phyloP scores from a whole-genome alignment of 2,113 vertebrate species.

The Calyptommatus sinebrachiatus region DNA sequence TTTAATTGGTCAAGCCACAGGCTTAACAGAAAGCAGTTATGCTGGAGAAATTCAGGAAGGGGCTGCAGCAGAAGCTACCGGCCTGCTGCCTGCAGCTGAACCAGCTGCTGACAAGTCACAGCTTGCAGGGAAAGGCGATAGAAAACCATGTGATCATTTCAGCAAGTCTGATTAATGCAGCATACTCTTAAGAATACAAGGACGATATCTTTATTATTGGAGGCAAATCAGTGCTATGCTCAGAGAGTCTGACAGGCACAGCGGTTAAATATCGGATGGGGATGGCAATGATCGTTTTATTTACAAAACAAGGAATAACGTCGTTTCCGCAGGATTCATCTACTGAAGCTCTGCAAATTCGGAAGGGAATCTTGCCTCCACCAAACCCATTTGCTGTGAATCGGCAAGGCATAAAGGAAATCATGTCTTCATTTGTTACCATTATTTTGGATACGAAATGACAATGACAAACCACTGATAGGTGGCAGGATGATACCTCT shows the following conservation, averaged over 20 bases:
- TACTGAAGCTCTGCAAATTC: conserved; percentile 40
- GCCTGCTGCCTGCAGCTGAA: conserved; percentile 79
- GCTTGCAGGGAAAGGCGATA: conserved; percentile 74
- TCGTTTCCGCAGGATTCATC: conserved; percentile 22
- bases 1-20: conserved; percentile 70
- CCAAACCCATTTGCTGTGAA: not conserved
- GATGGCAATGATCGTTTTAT: not conserved
- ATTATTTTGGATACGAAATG: conserved; percentile 45
- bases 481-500: not conserved
- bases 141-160: conserved; percentile 84
- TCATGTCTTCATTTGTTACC: conserved; percentile 51
- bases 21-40: conserved; percentile 65
- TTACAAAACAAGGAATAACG: conserved; percentile 13
- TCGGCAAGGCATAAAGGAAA: not conserved
- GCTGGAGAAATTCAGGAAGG: conserved; percentile 71
- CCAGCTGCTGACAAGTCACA: conserved; percentile 80
- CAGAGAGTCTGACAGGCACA: conserved; percentile 28
- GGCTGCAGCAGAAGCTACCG: conserved; percentile 71
- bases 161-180: conserved; percentile 86
- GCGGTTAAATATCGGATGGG: conserved; percentile 25
- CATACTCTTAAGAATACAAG: conserved; percentile 73
- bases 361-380: not conserved
- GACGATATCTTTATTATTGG: conserved; percentile 66
- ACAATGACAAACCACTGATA: conserved; percentile 49
- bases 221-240: conserved; percentile 58